A percentile compares a stretch with the other conserved stretches of the same genome.
Conservation (phyloP, 2,113 vertebrate genomes). For the Gavia stellata region DNA sequence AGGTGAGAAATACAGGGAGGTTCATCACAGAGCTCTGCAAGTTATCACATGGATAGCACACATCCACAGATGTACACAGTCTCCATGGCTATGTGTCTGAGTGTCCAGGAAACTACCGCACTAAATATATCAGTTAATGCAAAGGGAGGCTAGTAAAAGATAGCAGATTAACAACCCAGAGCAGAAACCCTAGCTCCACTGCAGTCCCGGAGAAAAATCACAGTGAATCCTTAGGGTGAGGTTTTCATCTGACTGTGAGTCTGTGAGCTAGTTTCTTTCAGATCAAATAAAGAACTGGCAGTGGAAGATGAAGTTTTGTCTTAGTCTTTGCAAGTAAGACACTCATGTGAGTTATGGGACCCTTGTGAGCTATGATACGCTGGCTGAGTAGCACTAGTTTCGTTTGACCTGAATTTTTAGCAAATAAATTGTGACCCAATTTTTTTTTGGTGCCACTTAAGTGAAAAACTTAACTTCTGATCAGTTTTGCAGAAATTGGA, state of each 20-base stretch:
- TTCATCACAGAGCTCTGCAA: neutral
- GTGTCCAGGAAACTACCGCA: neutral
- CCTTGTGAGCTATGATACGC: neutral
- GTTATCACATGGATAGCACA: neutral
- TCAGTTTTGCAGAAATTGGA: conserved; percentile 31
- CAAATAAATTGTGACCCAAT: neutral
- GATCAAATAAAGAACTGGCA: neutral
- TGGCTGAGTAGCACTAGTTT: neutral
- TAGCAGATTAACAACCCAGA: neutral
- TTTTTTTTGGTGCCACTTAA: neutral
- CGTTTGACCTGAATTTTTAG: neutral
- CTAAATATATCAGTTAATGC: neutral
- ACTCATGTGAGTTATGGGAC: neutral
- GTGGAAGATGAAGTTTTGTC: neutral
- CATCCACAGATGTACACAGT: neutral
- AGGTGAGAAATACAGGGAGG: neutral
- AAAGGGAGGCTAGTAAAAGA: neutral
- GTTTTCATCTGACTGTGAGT: neutral
- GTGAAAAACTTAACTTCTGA: conserved; percentile 24
- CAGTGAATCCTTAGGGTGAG: neutral
- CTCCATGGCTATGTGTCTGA: neutral
- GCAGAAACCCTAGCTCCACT: neutral
- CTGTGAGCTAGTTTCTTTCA: neutral
- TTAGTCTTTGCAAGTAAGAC: neutral
- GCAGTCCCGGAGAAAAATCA: neutral